Percentiles rank a stretch among this genome's conserved stretches.
These are phyloP conservation scores for Perca flavescens DNA, from an alignment of 2,113 vertebrate genomes.

Conservation along the genomic window DNA sequence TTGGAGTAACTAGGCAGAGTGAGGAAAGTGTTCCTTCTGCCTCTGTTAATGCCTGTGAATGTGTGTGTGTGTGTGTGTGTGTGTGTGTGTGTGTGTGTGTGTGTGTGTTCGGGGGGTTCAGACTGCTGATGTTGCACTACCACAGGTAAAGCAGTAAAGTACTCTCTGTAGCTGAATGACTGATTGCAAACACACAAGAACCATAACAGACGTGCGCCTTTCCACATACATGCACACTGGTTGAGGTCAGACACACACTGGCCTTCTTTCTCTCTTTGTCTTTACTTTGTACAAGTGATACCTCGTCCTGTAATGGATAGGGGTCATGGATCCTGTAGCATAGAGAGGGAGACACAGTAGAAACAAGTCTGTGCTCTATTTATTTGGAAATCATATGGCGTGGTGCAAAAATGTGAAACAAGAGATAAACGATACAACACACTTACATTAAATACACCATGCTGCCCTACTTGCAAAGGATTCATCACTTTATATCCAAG, in stretches of 20 bases:
- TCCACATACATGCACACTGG: slow-evolving; percentile 20
- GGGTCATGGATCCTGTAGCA: slow-evolving; percentile 56
- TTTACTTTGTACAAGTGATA: slow-evolving; percentile 59
- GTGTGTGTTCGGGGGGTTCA: slow-evolving; percentile 34
- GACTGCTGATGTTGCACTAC: slow-evolving; percentile 73
- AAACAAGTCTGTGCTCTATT: slow-evolving; percentile 46
- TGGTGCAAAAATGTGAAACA: slow-evolving; percentile 13
- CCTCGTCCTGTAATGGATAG: slow-evolving; percentile 68
- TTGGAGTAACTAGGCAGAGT: slow-evolving; percentile 71
- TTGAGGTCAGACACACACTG: slow-evolving; percentile 46
- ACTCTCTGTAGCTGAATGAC: slow-evolving; percentile 54
- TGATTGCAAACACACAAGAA: slow-evolving; percentile 59
- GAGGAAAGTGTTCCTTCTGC: slow-evolving; percentile 61
- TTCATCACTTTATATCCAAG: neutral
- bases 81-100: slow-evolving; percentile 10
- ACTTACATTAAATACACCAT: neutral
- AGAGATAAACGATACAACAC: neutral
- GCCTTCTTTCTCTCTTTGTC: slow-evolving; percentile 43
- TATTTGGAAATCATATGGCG: slow-evolving; percentile 41
- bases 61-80: neutral
- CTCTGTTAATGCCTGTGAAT: slow-evolving; percentile 25
- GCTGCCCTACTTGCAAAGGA: neutral
- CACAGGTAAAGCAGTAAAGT: slow-evolving; percentile 69
- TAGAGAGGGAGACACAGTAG: slow-evolving; percentile 26
- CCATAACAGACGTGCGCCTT: slow-evolving; percentile 40